These are phyloP conservation scores for Lasioglossum morio DNA, from an alignment of 2,888 invertebrate genomes.

Conservation along the genomic window DNA sequence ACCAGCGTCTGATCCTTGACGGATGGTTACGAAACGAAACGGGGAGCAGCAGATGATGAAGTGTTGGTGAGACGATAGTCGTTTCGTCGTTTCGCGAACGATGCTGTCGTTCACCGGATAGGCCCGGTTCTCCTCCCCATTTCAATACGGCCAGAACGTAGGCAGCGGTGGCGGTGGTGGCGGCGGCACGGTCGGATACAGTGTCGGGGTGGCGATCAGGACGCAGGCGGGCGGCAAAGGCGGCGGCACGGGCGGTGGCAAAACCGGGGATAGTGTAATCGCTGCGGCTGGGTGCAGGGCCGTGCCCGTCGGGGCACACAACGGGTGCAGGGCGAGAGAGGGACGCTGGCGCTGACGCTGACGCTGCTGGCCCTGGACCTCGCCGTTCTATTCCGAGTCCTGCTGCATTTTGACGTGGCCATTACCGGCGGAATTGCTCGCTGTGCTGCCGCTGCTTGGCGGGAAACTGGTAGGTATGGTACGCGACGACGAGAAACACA, in stretches of 20 bases:
- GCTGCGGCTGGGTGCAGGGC: constrained; percentile 79
- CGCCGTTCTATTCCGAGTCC: constrained; percentile 84
- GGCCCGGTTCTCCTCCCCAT: constrained; percentile 46
- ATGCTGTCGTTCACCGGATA: constrained; percentile 28
- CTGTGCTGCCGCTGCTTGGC: constrained; percentile 77
- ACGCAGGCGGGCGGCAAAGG: constrained; percentile 81
- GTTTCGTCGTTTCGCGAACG: constrained; percentile 3
- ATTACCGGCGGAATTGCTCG: constrained; percentile 82
- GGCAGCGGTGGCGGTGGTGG: constrained; percentile 82
- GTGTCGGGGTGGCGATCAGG: constrained; percentile 81
- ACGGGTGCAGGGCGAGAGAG: constrained; percentile 79
- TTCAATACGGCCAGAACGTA: constrained; percentile 82
- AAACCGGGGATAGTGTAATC: constrained; percentile 84
- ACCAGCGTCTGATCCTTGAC: neutral
- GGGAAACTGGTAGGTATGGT: constrained; percentile 85
- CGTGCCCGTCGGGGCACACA: constrained; percentile 77
- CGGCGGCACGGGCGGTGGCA: constrained; percentile 80
- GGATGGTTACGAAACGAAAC: constrained; percentile 1
- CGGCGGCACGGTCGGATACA: constrained; percentile 79
- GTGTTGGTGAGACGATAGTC: neutral
- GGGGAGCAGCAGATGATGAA: constrained; percentile 4
- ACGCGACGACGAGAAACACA: constrained; percentile 97
- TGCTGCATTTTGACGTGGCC: constrained; percentile 84
- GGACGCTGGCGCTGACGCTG: constrained; percentile 82
- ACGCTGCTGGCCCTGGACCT: constrained; percentile 84